Base-by-base conservation (phyloP, 2,113 vertebrate genomes). In the Lagopus muta region DNA sequence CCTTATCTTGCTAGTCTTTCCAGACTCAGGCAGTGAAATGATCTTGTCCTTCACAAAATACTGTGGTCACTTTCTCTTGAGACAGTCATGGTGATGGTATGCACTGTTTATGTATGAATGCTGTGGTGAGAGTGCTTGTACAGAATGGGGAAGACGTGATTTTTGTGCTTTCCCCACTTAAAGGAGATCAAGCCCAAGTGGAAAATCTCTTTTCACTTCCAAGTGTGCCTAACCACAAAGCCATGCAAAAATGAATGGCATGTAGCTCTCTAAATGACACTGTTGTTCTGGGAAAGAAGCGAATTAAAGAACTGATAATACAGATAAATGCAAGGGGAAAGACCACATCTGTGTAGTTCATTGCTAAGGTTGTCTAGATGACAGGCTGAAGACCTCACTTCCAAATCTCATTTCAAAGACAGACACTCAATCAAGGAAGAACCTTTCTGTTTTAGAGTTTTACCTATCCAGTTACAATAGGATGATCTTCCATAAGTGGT, bases 401-500 rank as follows among this genome's bases (percentile, higher is more conserved):
- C 34, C 57, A 62, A 54, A n/a, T 43, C 22, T 32, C 16, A 55
- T 3, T 52, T 84, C 10, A 84, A 84, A 76, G 4, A 67, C 36
- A 28, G 61, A 1, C 25, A 21, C 3, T 28, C 1, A 0, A 2
- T 42, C 25, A 11, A 0, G 8, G 60, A 65, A 81, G 12, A 78
- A 28, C 7, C 11, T 71, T 48, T n/a, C 3, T 54, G 22, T 75
- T 67, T 78, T 24, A 75, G 65, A 67, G 2, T 73, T 80, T 66
- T 30, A 36, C 13, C 50, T 16, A 8, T 14, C 34, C 50, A 61
- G 34, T 25, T 4, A 0, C 4, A 13, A 17, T 17, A 55, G 7
- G 8, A 19, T 67, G 3, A 0, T 69, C 50, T 36, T 69, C 54
- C 65, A 1, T 19, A 54, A 66, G 10, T 48, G 40, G 2, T 34